Conservation (phyloP, 2,797 vertebrate species). For the Schizopygopsis malacanthus region DNA sequence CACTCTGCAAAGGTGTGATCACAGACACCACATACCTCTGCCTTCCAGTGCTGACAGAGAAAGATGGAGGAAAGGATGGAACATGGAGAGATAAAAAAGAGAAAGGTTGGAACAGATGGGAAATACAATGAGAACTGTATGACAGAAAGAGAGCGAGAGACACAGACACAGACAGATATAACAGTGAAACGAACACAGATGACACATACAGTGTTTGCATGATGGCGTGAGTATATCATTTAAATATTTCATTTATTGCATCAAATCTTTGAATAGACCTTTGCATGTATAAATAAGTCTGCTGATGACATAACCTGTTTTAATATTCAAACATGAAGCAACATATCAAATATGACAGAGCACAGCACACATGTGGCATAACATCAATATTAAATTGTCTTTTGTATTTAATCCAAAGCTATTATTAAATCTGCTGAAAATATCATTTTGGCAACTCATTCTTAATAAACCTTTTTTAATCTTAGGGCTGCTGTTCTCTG, state of each 20-base stretch:
- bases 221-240: neutral
- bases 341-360: neutral
- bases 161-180: conserved; percentile 43
- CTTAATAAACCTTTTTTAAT: conserved; percentile 4
- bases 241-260: neutral
- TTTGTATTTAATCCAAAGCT: conserved; percentile 5
- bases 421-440: conserved; percentile 13
- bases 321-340: neutral
- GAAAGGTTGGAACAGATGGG: conserved; percentile 35
- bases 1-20: conserved; percentile 61
- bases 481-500: neutral
- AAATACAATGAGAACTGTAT: conserved; percentile 43
- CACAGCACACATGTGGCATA: neutral
- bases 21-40: conserved; percentile 79
- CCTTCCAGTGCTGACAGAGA: conserved; percentile 81
- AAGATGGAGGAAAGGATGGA: conserved; percentile 65
- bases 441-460: conserved; percentile 13
- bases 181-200: conserved; percentile 23
- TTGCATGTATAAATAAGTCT: neutral
- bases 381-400: neutral
- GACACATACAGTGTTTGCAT: conserved; percentile 2
- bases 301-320: neutral
- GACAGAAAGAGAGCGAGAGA: conserved; percentile 33
- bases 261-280: conserved; percentile 9
- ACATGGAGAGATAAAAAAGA: conserved; percentile 64